These are phyloP conservation scores for Drosophila bifasciata DNA, from an alignment of 1,140 invertebrate species.

Conservation along the genomic window DNA sequence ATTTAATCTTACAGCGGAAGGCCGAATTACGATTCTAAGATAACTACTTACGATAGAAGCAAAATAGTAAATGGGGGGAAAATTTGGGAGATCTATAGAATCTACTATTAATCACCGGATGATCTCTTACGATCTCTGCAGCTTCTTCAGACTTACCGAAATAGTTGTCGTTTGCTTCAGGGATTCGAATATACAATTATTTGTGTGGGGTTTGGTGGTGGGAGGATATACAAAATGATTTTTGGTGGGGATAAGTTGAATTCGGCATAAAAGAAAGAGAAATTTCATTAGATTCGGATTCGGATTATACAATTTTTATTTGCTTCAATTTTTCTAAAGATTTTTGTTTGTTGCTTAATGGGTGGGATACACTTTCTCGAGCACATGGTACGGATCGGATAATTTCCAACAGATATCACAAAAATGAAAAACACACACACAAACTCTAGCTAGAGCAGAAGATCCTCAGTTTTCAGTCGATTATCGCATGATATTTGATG, in stretches of 20 bases:
- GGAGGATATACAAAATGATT: constrained; percentile 45
- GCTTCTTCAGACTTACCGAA: constrained; percentile 92
- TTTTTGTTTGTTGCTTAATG: constrained; percentile 25
- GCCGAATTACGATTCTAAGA: constrained; percentile 5
- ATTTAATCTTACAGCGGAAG: not conserved
- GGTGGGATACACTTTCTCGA: constrained; percentile 52
- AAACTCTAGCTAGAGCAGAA: constrained; percentile 25
- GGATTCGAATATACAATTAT: constrained; percentile 48
- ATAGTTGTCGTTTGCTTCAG: constrained; percentile 98
- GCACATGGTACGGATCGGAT: constrained; percentile 12
- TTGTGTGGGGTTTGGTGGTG: constrained; percentile 26
- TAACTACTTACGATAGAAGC: constrained; percentile 32
- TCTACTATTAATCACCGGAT: too few relatives aligned
- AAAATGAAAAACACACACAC: constrained; percentile 24
- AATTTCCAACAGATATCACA: constrained; percentile 68
- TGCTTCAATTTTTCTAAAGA: constrained; percentile 12
- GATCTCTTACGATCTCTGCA: constrained; percentile 6
- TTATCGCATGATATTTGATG: constrained; percentile 80
- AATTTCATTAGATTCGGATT: constrained; percentile 66
- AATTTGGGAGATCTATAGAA: constrained; percentile 13
- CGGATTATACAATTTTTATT: constrained; percentile 55
- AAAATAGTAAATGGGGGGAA: constrained; percentile 1
- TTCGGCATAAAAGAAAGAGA: constrained; percentile 76
- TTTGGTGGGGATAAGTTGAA: constrained; percentile 53
- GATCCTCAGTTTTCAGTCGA: constrained; percentile 55